Evolutionary conservation across 2,113 vertebrate genomes (phyloP).

Genomic region (Vulpes ferrilata): DNA sequence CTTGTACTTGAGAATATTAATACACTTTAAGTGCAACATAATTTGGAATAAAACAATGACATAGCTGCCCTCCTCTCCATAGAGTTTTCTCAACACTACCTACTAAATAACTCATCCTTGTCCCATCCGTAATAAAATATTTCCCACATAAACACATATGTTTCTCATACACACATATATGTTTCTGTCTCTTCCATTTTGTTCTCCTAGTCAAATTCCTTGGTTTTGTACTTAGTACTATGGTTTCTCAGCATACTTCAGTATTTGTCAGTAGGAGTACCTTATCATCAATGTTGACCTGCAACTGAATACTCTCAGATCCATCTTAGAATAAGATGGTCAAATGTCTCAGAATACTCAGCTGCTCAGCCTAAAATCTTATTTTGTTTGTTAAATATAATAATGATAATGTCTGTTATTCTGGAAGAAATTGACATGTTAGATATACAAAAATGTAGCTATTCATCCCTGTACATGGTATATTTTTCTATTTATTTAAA

Average conservation of each 20-base stretch:
- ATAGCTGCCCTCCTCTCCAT: background rate
- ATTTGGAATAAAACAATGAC: background rate
- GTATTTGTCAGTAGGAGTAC: background rate
- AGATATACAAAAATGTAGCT: background rate
- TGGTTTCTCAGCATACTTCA: background rate
- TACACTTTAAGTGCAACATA: background rate
- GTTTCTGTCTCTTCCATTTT: background rate
- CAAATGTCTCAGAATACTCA: background rate
- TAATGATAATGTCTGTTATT: background rate
- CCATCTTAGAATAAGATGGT: background rate
- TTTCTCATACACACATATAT: background rate
- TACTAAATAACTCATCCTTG: background rate
- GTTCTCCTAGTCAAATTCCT: background rate
- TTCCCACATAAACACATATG: background rate
- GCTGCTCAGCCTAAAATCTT: background rate
- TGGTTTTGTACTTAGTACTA: background rate
- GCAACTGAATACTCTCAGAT: background rate
- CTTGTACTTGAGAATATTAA: background rate
- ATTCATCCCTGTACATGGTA: background rate
- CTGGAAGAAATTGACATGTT: background rate
- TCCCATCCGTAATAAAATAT: background rate
- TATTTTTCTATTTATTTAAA: background rate
- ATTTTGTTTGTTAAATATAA: background rate
- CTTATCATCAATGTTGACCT: background rate
- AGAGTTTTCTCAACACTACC: background rate